Evolutionary conservation across 2,888 invertebrate species (phyloP), one percentile per base, ranked within the genome.

Genomic region (Drosophila fungiperda): DNA sequence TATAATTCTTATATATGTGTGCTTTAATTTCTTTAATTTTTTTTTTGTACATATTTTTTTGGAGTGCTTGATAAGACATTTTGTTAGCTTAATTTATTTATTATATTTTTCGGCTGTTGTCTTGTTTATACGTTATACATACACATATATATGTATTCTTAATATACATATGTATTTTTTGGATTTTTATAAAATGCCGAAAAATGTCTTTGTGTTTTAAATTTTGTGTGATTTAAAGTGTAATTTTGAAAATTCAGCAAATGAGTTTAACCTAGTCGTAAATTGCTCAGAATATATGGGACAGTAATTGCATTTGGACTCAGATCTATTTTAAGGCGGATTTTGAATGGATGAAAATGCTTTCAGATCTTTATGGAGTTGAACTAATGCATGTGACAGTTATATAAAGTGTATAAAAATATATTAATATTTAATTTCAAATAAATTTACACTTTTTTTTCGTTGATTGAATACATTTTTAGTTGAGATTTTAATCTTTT

Each of bases 51-150:
- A 9, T 6, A 0, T 26, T 11, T 45, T 61, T 55, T 61, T 60
- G 32, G 32, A 45, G 45, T 33, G 33, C 59, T 64, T 71, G 59
- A 65, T 54, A 65, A 61, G 54, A 54, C 36, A 35, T 58, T 45
- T 70, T 62, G 36, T 40, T 54, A 36, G 33, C 59, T 33, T n/a
- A 54, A 59, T 48, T 26, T 66, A 60, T n/a, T 54, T 58, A 12
- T 57, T 40, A 23, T 42, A 36, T 35, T 53, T 64, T 57, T 62
- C 49, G 48, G 12, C 26, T 67, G 38, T 40, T 35, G 35, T 42
- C 12, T 55, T 42, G 42, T 40, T 49, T 45, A 36, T 38, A 42
- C 15, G 54, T 55, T 45, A 7, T 50, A 35, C 35, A 17, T 2
- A 26, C 15, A 23, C 7, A 45, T 1, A 7, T 1, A 35, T n/a